A percentile compares a stretch with the other conserved stretches of the same genome.
Evolutionary conservation across 2,113 vertebrate genomes (phyloP).

Genomic region (Callospermophilus lateralis): DNA sequence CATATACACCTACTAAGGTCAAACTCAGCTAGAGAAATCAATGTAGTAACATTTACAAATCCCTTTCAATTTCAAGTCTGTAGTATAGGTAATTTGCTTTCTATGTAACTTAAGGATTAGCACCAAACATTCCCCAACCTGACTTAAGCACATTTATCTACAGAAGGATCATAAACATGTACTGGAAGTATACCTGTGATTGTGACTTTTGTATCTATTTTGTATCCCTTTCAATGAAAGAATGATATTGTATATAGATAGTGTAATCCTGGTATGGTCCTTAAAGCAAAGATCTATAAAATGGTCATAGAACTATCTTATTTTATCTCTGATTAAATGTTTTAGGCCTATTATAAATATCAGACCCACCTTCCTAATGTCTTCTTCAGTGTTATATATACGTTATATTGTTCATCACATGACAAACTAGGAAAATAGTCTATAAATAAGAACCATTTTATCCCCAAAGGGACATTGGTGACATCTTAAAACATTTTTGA

Average conservation of each 20-base stretch:
- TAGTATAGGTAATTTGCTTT: constrained; percentile 50
- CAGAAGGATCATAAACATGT: neutral
- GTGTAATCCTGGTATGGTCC: neutral
- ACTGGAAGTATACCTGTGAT: fast-evolving
- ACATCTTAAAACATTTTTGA: neutral
- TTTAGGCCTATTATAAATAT: neutral
- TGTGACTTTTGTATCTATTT: neutral
- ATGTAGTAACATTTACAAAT: constrained; percentile 77
- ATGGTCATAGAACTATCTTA: neutral
- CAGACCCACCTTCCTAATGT: neutral
- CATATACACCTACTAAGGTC: constrained; percentile 46
- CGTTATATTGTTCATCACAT: neutral
- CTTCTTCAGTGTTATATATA: neutral
- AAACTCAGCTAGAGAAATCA: constrained; percentile 66
- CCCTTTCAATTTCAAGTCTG: constrained; percentile 60
- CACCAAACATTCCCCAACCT: constrained; percentile 39
- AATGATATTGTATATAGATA: neutral
- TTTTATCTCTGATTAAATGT: neutral
- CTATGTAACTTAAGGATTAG: constrained; percentile 55
- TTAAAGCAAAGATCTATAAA: neutral
- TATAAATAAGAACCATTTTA: neutral
- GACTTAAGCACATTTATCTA: constrained; percentile 18
- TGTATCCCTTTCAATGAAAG: neutral
- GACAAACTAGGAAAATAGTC: neutral
- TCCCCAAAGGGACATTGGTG: neutral